Conservation (phyloP, 1,140 invertebrate species). For the Drosophila willistoni region DNA sequence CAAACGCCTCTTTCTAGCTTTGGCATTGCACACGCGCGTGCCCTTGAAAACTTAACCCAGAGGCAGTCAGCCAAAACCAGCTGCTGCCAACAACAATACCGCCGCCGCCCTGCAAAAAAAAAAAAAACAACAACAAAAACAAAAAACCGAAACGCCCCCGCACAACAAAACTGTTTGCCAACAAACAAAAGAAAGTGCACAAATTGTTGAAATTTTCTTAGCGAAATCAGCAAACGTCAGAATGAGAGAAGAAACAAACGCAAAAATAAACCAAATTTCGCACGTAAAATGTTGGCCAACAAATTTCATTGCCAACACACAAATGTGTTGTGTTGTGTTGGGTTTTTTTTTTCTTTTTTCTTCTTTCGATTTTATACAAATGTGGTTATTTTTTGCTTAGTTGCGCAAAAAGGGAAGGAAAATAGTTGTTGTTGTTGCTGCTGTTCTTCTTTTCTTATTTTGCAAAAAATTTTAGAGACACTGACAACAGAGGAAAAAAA, state of each 20-base stretch:
- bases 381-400: constrained; percentile 56
- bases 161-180: constrained; percentile 59
- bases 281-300: constrained; percentile 62
- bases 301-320: constrained; percentile 69
- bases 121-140: too few relatives aligned
- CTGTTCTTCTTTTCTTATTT: too few relatives aligned
- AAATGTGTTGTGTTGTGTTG: constrained; percentile 48
- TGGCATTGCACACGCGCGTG: constrained; percentile 58
- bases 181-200: constrained; percentile 81
- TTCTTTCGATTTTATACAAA: constrained; percentile 13
- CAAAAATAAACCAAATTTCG: constrained; percentile 29
- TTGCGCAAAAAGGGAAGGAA: constrained; percentile 60
- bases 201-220: constrained; percentile 75
- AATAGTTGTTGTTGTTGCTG: constrained; percentile 9
- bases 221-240: constrained; percentile 49
- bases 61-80: constrained; percentile 36
- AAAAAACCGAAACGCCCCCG: neutral
- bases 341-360: constrained; percentile 9
- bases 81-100: constrained; percentile 52
- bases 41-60: constrained; percentile 81
- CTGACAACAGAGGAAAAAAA: constrained; percentile 7
- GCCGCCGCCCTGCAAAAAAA: neutral
- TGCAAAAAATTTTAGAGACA: neutral
- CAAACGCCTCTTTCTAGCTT: neutral
- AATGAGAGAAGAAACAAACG: constrained; percentile 35